Evolutionary conservation across 53 echinoderm and acorn worm species (phyloP), one percentile per base, ranked within the genome.

Genomic region (Henricia sp.): DNA sequence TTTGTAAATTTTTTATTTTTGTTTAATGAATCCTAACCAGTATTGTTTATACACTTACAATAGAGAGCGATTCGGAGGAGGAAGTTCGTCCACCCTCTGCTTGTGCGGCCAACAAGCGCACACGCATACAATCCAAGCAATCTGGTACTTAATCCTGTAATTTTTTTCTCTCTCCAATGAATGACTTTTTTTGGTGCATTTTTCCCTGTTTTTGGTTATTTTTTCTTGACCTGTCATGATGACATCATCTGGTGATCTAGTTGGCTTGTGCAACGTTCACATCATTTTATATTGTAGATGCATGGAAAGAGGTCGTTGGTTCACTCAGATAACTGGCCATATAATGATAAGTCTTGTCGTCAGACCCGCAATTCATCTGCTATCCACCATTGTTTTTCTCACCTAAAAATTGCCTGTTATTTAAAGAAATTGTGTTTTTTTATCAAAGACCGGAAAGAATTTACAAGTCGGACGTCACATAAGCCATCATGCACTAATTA

Each of bases 41-140:
- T 84, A 46, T 71, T 84, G 57, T 84, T 84, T 70, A 53, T 71
- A 40, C 85, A 84, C 85, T 71, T 80, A 70, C 64, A 80, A 71
- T 71, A 84, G 85, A 84, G 71, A 84, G 85, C 71, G 85, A 84
- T 71, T 84, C 85, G 24, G 59, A 84, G 32, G 70, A 70, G 14
- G 85, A 84, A 21, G 85, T 71, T 25, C 71, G 48, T 56, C 85
- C 70, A 57, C 70, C 85, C 40, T 28, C 70, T 70, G 85, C 72
- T 59, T 46, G 56, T 59, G 58, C 35, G 1, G 40, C 59, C 59
- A 84, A 71, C 71, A 71, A 84, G 56, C 70, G 71, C 85, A 71
- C 85, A 53, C 41, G 71, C 72, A 84, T 71, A 63, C 80, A 63
- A 44, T 84, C 85, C 85, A 84, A 70, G 59, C 56, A 21, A 70